These are phyloP conservation scores for Hemistola chrysoprasaria DNA, from an alignment of 2,888 invertebrate genomes.

Conservation along the genomic window DNA sequence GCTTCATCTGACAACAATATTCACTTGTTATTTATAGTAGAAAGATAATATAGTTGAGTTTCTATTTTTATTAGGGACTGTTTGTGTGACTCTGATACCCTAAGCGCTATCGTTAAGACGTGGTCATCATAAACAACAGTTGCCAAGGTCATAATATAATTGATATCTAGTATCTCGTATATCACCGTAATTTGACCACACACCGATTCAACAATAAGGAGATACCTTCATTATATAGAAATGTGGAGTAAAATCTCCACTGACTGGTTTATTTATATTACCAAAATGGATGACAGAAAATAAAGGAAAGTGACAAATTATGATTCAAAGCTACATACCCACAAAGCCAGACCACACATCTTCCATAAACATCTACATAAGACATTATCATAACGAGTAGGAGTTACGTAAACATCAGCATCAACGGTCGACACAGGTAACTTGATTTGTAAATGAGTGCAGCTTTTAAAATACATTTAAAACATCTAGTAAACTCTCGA, in stretches of 20 bases:
- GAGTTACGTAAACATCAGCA: slow-evolving; percentile 19
- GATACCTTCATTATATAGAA: no score
- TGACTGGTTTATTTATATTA: neutral
- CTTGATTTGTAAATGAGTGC: slow-evolving; percentile 3
- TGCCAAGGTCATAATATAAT: no score
- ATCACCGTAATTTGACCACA: no score
- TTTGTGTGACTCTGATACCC: no score
- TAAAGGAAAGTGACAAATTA: neutral
- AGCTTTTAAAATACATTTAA: neutral
- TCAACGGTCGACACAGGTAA: slow-evolving; percentile 10
- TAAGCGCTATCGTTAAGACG: no score
- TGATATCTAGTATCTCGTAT: no score
- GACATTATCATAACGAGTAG: slow-evolving; percentile 23
- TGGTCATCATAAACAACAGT: no score
- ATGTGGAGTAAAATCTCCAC: no score
- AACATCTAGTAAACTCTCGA: no score
- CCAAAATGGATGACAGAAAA: slow-evolving; percentile 2
- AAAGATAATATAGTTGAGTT: no score
- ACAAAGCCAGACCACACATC: slow-evolving; percentile 18
- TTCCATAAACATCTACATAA: slow-evolving; percentile 21
- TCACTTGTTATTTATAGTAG: slow-evolving; percentile 1
- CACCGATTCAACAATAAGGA: no score
- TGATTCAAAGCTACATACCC: slow-evolving; percentile 21
- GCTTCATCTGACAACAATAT: slow-evolving; percentile 56
- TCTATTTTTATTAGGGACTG: no score